phyloP scores from a whole-genome alignment of 2,113 vertebrate species.

The Lonchura striata region DNA sequence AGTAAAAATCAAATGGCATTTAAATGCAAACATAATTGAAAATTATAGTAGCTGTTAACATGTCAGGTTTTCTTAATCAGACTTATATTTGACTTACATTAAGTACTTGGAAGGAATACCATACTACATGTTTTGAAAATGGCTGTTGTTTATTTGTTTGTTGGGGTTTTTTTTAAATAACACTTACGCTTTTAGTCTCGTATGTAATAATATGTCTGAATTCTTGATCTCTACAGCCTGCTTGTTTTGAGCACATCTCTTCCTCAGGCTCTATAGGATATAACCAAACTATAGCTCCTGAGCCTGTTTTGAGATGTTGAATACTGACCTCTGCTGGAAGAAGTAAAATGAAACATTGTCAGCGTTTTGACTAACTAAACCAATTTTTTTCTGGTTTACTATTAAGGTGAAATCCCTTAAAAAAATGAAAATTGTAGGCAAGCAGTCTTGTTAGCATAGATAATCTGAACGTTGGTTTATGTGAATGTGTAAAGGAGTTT shows the following conservation, averaged over 20 bases:
- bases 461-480: background rate
- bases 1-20: background rate
- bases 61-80: background rate
- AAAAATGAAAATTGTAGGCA: background rate
- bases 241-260: background rate
- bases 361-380: background rate
- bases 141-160: background rate
- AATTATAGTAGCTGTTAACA: background rate
- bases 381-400: background rate
- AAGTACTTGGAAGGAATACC: background rate
- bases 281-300: background rate
- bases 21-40: background rate
- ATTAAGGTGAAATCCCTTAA: background rate
- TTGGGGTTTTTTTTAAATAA: background rate
- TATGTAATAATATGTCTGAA: background rate
- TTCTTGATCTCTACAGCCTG: background rate
- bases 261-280: background rate
- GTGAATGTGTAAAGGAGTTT: accelerated
- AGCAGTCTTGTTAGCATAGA: background rate
- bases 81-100: background rate
- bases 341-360: background rate
- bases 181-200: background rate
- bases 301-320: background rate
- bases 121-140: background rate
- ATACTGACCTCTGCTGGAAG: conserved; percentile 30